Evolutionary conservation across 2,888 invertebrate genomes (phyloP).

Genomic region (Frankliniella intonsa): DNA sequence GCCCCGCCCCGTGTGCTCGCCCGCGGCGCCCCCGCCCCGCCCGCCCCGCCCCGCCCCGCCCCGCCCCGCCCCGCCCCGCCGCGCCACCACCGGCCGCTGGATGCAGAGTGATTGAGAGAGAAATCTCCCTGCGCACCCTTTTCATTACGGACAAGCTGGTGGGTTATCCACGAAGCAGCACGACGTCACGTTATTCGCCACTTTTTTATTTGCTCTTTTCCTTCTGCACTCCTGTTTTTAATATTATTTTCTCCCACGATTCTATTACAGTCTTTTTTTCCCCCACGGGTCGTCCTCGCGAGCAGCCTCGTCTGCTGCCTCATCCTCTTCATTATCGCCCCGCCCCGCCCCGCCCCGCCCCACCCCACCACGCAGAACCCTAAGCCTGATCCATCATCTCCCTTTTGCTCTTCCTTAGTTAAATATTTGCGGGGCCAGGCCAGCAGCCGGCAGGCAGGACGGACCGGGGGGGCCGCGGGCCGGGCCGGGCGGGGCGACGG

Average conservation of each 20-base stretch:
- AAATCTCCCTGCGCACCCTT: background rate
- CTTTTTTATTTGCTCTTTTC: background rate
- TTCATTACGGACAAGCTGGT: slow-evolving; percentile 14
- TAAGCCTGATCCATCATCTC: background rate
- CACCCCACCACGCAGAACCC: no score
- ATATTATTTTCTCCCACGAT: background rate
- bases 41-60: background rate
- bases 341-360: no score
- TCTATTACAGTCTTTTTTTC: background rate
- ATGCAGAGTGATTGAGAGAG: background rate
- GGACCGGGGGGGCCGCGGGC: no score
- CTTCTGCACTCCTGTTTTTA: background rate
- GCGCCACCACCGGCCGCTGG: no score
- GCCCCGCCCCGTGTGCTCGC: background rate
- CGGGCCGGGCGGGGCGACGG: background rate
- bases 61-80: no score
- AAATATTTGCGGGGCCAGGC: background rate
- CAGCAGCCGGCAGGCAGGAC: background rate
- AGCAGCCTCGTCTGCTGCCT: no score
- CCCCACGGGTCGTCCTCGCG: background rate
- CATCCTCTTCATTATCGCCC: no score
- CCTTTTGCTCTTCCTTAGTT: background rate
- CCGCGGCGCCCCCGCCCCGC: background rate
- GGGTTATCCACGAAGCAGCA: background rate
- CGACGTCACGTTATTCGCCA: background rate